Percentiles rank a stretch among this genome's conserved stretches.
Evolutionary conservation across 2,113 vertebrate species (phyloP).

Genomic region (Oncorhynchus keta): DNA sequence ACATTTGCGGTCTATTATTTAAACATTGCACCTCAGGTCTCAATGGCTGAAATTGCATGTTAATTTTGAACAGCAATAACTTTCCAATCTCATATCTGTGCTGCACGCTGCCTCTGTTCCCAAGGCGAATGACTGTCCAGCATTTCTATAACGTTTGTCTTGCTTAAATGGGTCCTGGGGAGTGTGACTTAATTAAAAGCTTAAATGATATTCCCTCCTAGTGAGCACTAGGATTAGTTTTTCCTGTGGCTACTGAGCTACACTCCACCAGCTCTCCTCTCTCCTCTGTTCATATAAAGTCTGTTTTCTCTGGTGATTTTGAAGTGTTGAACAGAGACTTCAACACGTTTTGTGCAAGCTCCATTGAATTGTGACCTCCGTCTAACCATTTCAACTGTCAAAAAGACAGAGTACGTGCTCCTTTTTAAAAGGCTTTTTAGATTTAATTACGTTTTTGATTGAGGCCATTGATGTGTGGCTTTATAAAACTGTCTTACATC

Average conservation of each 20-base stretch:
- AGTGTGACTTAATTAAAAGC: slow-evolving; percentile 12
- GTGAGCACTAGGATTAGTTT: background rate
- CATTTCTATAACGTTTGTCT: background rate
- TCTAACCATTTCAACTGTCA: background rate
- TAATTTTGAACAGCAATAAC: slow-evolving; percentile 11
- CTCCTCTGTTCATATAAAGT: background rate
- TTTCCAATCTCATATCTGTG: background rate
- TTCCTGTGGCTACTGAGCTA: background rate
- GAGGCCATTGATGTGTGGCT: too few relatives aligned
- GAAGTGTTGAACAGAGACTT: background rate
- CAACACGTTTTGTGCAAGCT: background rate
- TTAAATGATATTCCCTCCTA: background rate
- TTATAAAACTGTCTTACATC: too few relatives aligned
- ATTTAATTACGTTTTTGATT: background rate
- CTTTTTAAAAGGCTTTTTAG: background rate
- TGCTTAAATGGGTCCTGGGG: background rate
- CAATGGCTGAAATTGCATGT: background rate
- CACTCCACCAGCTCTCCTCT: background rate
- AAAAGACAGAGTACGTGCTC: background rate
- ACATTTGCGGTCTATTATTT: slow-evolving; percentile 2
- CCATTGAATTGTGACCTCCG: background rate
- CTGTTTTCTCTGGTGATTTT: background rate
- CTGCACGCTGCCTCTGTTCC: background rate
- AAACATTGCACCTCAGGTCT: background rate
- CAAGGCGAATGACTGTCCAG: background rate